These are phyloP conservation scores for Dryobotodes eremita DNA, from an alignment of 2,888 invertebrate genomes.

Conservation along the genomic window DNA sequence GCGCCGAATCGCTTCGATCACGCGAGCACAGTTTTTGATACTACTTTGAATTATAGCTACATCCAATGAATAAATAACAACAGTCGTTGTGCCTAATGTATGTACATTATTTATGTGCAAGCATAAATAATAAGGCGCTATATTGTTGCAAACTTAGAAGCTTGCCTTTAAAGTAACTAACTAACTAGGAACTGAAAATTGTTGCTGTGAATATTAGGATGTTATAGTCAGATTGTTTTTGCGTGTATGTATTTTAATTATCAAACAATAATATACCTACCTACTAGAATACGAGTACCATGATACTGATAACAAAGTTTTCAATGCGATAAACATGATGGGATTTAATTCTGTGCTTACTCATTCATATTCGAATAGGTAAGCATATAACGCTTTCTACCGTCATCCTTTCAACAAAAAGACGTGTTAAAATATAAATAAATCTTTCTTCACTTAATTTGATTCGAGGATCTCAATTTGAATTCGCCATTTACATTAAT, in stretches of 20 bases:
- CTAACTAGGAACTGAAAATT: constrained; percentile 7
- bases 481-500: constrained; percentile 52
- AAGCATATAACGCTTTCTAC: neutral
- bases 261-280: neutral
- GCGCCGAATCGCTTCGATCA: constrained; percentile 70
- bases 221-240: neutral
- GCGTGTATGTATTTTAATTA: neutral
- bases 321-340: neutral
- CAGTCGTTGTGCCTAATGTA: constrained; percentile 34
- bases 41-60: constrained; percentile 68
- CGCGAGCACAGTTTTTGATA: constrained; percentile 72
- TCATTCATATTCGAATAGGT: neutral
- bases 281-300: neutral
- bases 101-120: constrained; percentile 53
- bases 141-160: constrained; percentile 30
- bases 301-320: neutral
- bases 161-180: neutral
- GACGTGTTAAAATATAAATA: constrained; percentile 23
- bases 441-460: constrained; percentile 29
- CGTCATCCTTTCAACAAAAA: constrained; percentile 5
- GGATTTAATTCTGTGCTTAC: neutral
- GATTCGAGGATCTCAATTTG: constrained; percentile 46
- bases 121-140: constrained; percentile 47
- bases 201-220: neutral
- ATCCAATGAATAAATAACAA: constrained; percentile 65